Percentiles rank a stretch among this genome's conserved stretches.
phyloP scores from a whole-genome alignment of 2,888 invertebrate species.

The Amblyjoppa fuscipennis region DNA sequence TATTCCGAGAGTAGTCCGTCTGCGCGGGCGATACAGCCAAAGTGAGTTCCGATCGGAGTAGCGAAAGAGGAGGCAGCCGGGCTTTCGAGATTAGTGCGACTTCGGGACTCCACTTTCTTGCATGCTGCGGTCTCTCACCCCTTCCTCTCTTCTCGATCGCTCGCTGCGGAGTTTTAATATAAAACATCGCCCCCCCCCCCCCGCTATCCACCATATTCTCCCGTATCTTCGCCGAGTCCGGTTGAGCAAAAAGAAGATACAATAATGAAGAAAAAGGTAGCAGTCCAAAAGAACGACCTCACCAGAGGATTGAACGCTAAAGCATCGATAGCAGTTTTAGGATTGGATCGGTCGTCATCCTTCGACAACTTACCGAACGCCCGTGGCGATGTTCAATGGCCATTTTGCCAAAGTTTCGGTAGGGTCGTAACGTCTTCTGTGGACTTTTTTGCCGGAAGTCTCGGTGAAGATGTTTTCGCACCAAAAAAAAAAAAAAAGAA shows the following conservation, averaged over 20 bases:
- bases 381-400: neutral
- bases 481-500: neutral
- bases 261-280: neutral
- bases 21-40: slow-evolving; percentile 42
- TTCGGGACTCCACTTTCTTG: slow-evolving; percentile 22
- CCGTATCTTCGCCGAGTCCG: neutral
- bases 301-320: neutral
- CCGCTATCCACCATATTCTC: neutral
- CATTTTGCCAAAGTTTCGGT: too few species aligned
- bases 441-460: too few species aligned
- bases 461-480: neutral
- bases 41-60: slow-evolving; percentile 41
- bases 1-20: slow-evolving; percentile 46
- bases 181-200: neutral
- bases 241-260: neutral
- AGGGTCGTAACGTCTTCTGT: too few species aligned
- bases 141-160: neutral
- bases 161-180: slow-evolving; percentile 6
- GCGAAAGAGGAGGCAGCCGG: slow-evolving; percentile 32
- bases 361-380: too few species aligned
- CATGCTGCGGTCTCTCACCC: slow-evolving; percentile 6
- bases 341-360: neutral
- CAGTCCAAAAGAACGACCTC: neutral
- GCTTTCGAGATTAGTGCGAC: slow-evolving; percentile 25
- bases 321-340: neutral